Conservation (phyloP, 2,113 vertebrate species). For the Zosterops borbonicus region DNA sequence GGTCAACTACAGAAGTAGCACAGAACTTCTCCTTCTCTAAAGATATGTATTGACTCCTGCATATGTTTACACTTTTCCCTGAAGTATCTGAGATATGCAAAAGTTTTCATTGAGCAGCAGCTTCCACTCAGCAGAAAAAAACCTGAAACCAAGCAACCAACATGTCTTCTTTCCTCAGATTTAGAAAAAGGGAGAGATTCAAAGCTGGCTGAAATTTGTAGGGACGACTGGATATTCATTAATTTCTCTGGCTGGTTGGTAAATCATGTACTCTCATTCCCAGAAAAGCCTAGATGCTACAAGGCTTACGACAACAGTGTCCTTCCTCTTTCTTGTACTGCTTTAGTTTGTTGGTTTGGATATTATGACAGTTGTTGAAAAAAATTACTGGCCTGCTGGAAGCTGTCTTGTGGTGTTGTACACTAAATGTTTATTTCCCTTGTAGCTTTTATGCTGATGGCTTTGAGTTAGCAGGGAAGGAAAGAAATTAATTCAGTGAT, state of each 20-base stretch:
- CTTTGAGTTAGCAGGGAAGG: not conserved
- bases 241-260: not conserved
- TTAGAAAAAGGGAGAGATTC: not conserved
- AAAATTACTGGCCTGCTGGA: not conserved
- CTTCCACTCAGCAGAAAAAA: not conserved
- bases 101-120: not conserved
- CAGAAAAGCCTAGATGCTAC: not conserved
- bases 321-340: not conserved
- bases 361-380: not conserved
- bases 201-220: not conserved
- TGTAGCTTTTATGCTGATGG: fast-evolving
- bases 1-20: not conserved
- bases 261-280: not conserved
- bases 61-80: not conserved
- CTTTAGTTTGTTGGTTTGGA: not conserved
- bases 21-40: not conserved
- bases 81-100: not conserved
- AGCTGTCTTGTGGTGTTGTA: not conserved
- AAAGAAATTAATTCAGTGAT: not conserved
- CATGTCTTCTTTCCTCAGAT: not conserved
- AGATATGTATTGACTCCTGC: not conserved
- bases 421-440: not conserved
- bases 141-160: not conserved
- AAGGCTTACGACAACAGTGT: not conserved
- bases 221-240: not conserved